Conservation (phyloP, 2,888 invertebrate genomes). For the Polia nebulosa region DNA sequence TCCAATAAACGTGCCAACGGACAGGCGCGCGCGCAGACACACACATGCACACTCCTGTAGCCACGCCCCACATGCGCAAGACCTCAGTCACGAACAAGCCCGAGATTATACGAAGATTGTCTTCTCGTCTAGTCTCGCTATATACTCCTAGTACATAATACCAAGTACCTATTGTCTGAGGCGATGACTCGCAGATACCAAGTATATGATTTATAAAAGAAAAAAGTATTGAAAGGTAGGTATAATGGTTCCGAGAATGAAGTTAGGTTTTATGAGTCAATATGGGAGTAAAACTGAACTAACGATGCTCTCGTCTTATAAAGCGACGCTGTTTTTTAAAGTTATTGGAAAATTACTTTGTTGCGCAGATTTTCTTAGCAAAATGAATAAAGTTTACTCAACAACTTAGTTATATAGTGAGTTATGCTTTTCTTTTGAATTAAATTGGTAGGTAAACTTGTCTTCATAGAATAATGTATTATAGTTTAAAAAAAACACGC, state of each 20-base stretch:
- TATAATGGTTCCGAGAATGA: conserved; percentile 64
- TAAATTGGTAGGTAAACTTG: not conserved
- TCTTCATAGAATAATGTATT: not conserved
- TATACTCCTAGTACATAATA: conserved; percentile 65
- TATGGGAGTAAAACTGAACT: conserved; percentile 55
- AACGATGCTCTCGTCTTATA: conserved; percentile 56
- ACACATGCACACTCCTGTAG: conserved; percentile 69
- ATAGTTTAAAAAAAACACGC: too few relatives aligned
- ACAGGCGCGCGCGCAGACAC: conserved; percentile 70
- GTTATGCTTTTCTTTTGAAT: not conserved
- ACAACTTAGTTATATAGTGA: not conserved
- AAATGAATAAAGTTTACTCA: not conserved
- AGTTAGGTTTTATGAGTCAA: conserved; percentile 65
- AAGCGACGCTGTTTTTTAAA: conserved; percentile 43
- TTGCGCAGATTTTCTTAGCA: conserved; percentile 30
- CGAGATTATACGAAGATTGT: conserved; percentile 87
- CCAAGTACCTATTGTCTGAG: conserved; percentile 73
- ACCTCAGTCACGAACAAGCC: conserved; percentile 84
- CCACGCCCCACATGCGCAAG: conserved; percentile 80
- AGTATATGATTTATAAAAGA: conserved; percentile 67
- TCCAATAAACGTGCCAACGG: conserved; percentile 72
- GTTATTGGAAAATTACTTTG: conserved; percentile 49
- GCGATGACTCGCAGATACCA: conserved; percentile 68
- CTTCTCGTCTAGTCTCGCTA: conserved; percentile 78
- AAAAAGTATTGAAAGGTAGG: conserved; percentile 66